Conservation (phyloP, 1,140 invertebrate species). For the Subanguina moxae region DNA sequence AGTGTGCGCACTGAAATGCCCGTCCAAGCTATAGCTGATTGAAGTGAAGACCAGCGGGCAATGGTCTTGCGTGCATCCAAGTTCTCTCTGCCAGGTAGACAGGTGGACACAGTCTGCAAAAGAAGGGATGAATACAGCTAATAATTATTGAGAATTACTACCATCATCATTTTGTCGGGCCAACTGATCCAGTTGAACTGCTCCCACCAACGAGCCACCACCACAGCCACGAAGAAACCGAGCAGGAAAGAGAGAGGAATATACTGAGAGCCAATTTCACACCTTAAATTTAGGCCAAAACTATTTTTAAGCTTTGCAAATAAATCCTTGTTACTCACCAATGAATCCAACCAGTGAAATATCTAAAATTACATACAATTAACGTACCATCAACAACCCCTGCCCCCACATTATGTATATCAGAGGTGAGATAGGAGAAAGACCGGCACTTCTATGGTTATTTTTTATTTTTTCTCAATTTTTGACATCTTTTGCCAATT, state of each 20-base stretch:
- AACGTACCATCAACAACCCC: too few species aligned
- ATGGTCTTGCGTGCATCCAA: slow-evolving; percentile 50
- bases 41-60: slow-evolving; percentile 53
- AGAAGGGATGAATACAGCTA: neutral
- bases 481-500: too few species aligned
- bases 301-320: neutral
- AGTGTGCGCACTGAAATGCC: slow-evolving; percentile 76
- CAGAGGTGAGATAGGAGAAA: too few species aligned
- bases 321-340: slow-evolving; percentile 36
- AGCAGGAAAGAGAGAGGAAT: slow-evolving; percentile 58
- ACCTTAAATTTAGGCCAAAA: neutral
- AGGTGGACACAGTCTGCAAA: slow-evolving; percentile 36
- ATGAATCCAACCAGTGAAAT: slow-evolving; percentile 59
- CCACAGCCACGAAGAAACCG: slow-evolving; percentile 59
- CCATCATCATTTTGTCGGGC: slow-evolving; percentile 59
- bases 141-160: slow-evolving; percentile 5
- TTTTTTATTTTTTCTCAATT: too few species aligned
- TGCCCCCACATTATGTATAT: too few species aligned
- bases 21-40: slow-evolving; percentile 59
- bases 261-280: slow-evolving; percentile 54
- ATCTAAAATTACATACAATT: slow-evolving; percentile 18
- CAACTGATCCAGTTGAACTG: slow-evolving; percentile 59
- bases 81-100: slow-evolving; percentile 49
- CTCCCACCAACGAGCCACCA: slow-evolving; percentile 59
- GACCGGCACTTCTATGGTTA: too few species aligned